Evolutionary conservation across 1,140 invertebrate species (phyloP).

Genomic region (Drosophila athabasca): DNA sequence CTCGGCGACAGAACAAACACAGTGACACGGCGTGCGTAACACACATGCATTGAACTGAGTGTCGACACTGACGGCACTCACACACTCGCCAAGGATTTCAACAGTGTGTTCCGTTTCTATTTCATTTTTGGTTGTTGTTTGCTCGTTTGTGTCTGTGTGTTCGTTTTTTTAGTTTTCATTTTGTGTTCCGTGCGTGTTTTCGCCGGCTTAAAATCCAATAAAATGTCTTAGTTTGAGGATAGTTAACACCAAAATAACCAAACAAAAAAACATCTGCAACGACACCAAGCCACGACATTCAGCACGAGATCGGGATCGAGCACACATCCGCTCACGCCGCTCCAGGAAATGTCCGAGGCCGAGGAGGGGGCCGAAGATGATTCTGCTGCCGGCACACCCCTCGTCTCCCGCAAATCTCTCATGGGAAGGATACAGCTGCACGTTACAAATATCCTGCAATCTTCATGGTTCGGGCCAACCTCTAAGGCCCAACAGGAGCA

Average conservation of each 20-base stretch:
- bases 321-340: constrained; percentile 32
- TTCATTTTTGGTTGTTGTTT: constrained; percentile 34
- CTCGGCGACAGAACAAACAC: constrained; percentile 10
- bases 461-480: constrained; percentile 74
- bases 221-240: constrained; percentile 67
- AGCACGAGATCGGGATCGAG: constrained; percentile 11
- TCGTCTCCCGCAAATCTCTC: constrained; percentile 45
- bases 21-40: constrained; percentile 42
- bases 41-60: constrained; percentile 20
- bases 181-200: constrained; percentile 28
- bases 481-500: constrained; percentile 18
- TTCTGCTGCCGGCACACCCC: constrained; percentile 27
- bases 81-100: constrained; percentile 43
- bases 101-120: constrained; percentile 58
- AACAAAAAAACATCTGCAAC: constrained; percentile 19
- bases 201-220: constrained; percentile 60
- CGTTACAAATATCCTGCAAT: constrained; percentile 69
- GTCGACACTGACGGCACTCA: too few species aligned
- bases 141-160: constrained; percentile 6
- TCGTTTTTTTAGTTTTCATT: too few species aligned
- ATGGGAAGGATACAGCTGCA: constrained; percentile 72
- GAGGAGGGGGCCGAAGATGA: constrained; percentile 33
- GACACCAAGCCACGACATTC: neutral
- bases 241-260: constrained; percentile 15
- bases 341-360: constrained; percentile 13